Evolutionary conservation across 2,113 vertebrate species (phyloP).

Genomic region (Istiophorus platypterus): DNA sequence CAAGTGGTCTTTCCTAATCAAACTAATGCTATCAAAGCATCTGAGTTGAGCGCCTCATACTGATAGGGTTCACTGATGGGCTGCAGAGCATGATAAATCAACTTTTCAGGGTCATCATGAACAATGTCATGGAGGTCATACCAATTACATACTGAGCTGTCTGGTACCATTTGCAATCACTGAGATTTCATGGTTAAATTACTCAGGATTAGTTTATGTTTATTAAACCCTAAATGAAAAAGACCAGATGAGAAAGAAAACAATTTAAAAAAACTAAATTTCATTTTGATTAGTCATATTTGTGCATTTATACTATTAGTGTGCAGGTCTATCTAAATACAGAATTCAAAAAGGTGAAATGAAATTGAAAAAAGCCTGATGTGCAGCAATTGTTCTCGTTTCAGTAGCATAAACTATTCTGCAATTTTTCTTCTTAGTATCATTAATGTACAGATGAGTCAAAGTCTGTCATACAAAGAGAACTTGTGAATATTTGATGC

Average conservation of each 20-base stretch:
- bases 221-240: neutral
- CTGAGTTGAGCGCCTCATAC: conserved; percentile 5
- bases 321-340: too few species aligned
- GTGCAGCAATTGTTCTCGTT: too few species aligned
- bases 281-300: neutral
- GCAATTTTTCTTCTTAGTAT: neutral
- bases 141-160: neutral
- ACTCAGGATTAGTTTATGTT: neutral
- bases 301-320: too few species aligned
- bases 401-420: neutral
- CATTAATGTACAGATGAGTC: neutral
- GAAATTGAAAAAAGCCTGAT: too few species aligned
- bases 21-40: conserved; percentile 21
- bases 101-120: neutral
- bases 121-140: conserved; percentile 21
- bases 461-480: neutral
- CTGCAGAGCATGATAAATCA: conserved; percentile 7
- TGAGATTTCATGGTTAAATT: neutral
- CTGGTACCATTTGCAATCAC: neutral
- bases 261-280: too few species aligned
- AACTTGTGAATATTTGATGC: neutral
- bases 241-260: neutral
- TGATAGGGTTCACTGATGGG: conserved; percentile 28
- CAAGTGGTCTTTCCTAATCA: conserved; percentile 15
- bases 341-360: too few species aligned